These are phyloP conservation scores for Dermolepida albohirtum DNA, from an alignment of 2,888 invertebrate species.

Conservation along the genomic window DNA sequence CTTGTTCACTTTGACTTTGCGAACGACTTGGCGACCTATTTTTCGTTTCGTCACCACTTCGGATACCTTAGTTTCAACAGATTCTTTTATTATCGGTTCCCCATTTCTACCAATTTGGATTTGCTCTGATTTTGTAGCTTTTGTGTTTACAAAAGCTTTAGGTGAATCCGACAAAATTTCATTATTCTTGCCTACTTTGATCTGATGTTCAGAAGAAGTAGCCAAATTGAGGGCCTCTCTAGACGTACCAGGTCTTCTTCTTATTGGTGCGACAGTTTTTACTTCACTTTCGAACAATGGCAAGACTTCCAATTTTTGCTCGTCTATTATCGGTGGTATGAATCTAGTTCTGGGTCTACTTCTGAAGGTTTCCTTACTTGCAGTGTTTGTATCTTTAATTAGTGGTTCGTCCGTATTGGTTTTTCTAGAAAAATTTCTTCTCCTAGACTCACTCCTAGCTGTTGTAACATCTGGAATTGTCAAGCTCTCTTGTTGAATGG, in stretches of 20 bases:
- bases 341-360: constrained; percentile 51
- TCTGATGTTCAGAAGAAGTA: constrained; percentile 55
- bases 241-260: constrained; percentile 17
- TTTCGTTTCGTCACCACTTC: constrained; percentile 61
- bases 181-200: constrained; percentile 51
- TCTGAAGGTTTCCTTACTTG: constrained; percentile 26
- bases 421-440: constrained; percentile 20
- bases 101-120: constrained; percentile 16
- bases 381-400: constrained; percentile 30
- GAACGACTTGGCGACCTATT: constrained; percentile 47
- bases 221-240: constrained; percentile 51
- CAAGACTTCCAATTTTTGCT: constrained; percentile 61
- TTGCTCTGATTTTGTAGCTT: constrained; percentile 48
- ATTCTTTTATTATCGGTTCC: constrained; percentile 54
- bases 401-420: constrained; percentile 20
- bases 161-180: constrained; percentile 38
- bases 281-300: constrained; percentile 61
- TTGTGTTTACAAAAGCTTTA: constrained; percentile 49
- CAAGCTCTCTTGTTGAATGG: not conserved
- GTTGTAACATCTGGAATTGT: constrained; percentile 2
- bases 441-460: constrained; percentile 9
- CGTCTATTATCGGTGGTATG: constrained; percentile 56
- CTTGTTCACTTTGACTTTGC: constrained; percentile 41
- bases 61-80: constrained; percentile 59
- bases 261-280: constrained; percentile 54